Evolutionary conservation across 2,888 invertebrate genomes (phyloP).

Genomic region (Chaitophorus viminalis): DNA sequence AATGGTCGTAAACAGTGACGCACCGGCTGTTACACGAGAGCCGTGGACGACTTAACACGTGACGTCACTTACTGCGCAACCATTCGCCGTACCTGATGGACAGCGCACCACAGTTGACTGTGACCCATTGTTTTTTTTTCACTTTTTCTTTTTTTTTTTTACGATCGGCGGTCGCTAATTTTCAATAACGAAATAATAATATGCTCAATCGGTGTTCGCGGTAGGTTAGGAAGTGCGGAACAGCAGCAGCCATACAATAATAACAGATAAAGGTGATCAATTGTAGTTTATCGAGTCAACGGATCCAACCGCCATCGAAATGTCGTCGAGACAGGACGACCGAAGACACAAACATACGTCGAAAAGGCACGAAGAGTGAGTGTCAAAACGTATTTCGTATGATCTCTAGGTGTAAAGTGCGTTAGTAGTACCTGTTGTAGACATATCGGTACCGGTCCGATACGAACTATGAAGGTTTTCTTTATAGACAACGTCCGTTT

Average conservation of each 20-base stretch:
- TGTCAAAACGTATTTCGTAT: slow-evolving; percentile 17
- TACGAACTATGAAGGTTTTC: too few species aligned
- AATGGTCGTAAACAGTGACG: background rate
- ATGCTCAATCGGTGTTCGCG: background rate
- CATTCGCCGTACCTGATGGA: background rate
- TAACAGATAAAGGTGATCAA: background rate
- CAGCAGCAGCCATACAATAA: background rate
- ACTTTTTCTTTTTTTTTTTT: background rate
- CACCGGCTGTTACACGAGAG: background rate
- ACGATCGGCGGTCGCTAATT: background rate
- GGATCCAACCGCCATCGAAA: background rate
- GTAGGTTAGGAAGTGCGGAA: slow-evolving; percentile 16
- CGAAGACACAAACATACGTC: slow-evolving; percentile 42
- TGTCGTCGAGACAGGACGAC: slow-evolving; percentile 52
- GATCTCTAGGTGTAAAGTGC: background rate
- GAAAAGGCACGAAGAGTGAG: slow-evolving; percentile 54
- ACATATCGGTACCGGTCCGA: background rate
- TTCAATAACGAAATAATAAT: slow-evolving; percentile 19
- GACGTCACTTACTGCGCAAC: background rate
- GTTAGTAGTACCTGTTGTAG: slow-evolving; percentile 25
- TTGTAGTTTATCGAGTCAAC: background rate
- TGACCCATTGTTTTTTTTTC: background rate
- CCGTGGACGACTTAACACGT: background rate
- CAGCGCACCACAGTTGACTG: background rate
- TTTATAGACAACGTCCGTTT: background rate